Base-by-base conservation (phyloP, 2,888 invertebrate genomes). In the Lamellibrachia satsuma region DNA sequence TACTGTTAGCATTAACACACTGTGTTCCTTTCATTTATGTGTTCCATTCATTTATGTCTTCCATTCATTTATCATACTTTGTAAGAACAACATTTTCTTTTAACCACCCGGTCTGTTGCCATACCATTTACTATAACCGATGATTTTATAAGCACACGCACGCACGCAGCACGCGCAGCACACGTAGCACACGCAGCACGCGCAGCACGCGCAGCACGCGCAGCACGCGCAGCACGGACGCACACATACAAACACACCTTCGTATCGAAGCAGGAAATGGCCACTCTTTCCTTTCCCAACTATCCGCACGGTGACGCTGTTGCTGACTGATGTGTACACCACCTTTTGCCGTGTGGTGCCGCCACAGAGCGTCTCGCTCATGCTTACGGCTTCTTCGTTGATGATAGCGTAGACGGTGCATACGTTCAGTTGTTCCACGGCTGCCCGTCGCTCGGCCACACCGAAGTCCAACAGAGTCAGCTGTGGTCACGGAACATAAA, bases 401-500 rank as follows among this genome's bases (percentile, higher is more conserved):
- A 94, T 93, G 39, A 93, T 92, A 15, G 93, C 93, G 92, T 93
- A 93, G n/a, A 93, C 93, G 39, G 91, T 90, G 90, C 93, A 93
- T 9, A 93, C 90, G 8, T 91, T 27, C 6, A 92, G 60, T 27
- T 75, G 7, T 75, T 92, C 92, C 22, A 75, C 90, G 2, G 55
- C 55, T 39, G 52, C 39, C 90, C 52, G 22, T 7, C 92, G 39
- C 15, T 27, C 52, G 39, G 92, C 92, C 9, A 39, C 52, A 60
- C 52, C 90, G 52, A 93, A 93, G 93, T 93, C 93, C 52, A n/a
- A 52, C 90, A 93, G 92, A 8, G 92, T 39, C 90, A 93, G 90
- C n/a, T 90, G 90, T 75, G 22, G 22, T 75, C 75, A 75, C n/a
- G 55, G 39, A 55, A 55, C 2, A 55, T 55, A 7, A 55, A 75